phyloP scores from a whole-genome alignment of 2,797 vertebrate genomes.

The Enoplosus armatus region DNA sequence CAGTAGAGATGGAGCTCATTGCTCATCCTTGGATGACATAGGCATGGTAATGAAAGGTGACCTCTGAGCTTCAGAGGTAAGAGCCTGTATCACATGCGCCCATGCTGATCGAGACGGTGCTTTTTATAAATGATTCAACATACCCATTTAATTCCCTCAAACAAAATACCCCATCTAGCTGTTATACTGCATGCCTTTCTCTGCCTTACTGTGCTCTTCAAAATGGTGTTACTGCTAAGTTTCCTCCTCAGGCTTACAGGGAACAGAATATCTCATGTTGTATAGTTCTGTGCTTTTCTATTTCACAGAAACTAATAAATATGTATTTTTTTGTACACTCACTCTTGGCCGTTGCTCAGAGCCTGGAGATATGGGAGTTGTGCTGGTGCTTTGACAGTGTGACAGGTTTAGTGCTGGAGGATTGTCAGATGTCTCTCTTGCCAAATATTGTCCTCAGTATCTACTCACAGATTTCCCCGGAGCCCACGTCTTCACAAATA shows the following conservation, averaged over 20 bases:
- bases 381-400: slow-evolving; percentile 70
- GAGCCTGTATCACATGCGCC: slow-evolving; percentile 45
- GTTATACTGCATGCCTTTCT: slow-evolving; percentile 19
- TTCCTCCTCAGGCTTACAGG: slow-evolving; percentile 37
- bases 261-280: slow-evolving; percentile 46
- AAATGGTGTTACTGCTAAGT: slow-evolving; percentile 17
- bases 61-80: slow-evolving; percentile 42
- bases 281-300: slow-evolving; percentile 48
- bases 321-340: slow-evolving; percentile 56
- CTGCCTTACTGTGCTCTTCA: slow-evolving; percentile 28
- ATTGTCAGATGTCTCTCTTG: slow-evolving; percentile 75
- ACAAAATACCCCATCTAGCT: slow-evolving; percentile 40
- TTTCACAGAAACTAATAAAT: slow-evolving; percentile 68
- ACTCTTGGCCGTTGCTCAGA: slow-evolving; percentile 45
- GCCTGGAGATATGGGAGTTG: slow-evolving; percentile 60
- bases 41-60: slow-evolving; percentile 60
- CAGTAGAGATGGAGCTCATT: slow-evolving; percentile 65
- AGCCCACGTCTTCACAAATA: slow-evolving; percentile 63
- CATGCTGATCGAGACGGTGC: slow-evolving; percentile 44
- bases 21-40: slow-evolving; percentile 68
- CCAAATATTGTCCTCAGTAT: slow-evolving; percentile 69
- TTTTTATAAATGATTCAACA: slow-evolving; percentile 76
- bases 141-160: slow-evolving; percentile 66
- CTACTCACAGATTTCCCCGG: slow-evolving; percentile 60
- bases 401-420: slow-evolving; percentile 73